These are phyloP conservation scores for Drosophila vallismaia DNA, from an alignment of 2,888 invertebrate species.

Conservation along the genomic window DNA sequence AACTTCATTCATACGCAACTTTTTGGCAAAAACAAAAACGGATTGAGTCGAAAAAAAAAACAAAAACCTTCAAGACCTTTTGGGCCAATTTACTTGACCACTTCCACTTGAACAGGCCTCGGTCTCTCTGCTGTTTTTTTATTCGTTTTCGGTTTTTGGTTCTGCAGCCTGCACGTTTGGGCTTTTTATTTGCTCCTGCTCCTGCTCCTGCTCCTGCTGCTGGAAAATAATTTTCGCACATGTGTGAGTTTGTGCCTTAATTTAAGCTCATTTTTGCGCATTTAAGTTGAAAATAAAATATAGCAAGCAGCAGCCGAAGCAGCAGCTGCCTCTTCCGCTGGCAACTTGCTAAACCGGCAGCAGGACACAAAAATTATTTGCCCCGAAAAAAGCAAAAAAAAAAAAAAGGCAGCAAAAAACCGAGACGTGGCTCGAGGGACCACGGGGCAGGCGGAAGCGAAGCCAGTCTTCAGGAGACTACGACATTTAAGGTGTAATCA, in stretches of 20 bases:
- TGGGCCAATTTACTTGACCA: slow-evolving; percentile 66
- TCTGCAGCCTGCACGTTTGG: slow-evolving; percentile 63
- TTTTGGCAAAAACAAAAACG: slow-evolving; percentile 19
- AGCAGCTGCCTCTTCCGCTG: slow-evolving; percentile 68
- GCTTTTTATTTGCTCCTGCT: slow-evolving; percentile 69
- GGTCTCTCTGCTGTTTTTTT: slow-evolving; percentile 8
- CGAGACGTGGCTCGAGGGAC: neutral
- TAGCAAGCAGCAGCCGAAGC: slow-evolving; percentile 65
- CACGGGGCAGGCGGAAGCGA: slow-evolving; percentile 3
- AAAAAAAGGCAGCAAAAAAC: slow-evolving; percentile 2
- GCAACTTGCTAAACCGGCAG: slow-evolving; percentile 63
- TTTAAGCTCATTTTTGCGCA: slow-evolving; percentile 79
- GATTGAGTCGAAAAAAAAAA: slow-evolving; percentile 2
- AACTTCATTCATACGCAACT: slow-evolving; percentile 60
- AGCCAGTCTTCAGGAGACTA: slow-evolving; percentile 41
- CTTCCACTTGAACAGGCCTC: slow-evolving; percentile 57
- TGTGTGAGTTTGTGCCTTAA: slow-evolving; percentile 68
- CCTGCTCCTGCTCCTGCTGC: slow-evolving; percentile 43
- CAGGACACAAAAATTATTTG: slow-evolving; percentile 74
- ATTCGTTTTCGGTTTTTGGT: slow-evolving; percentile 29
- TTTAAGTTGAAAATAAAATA: slow-evolving; percentile 74
- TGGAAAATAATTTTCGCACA: slow-evolving; percentile 74
- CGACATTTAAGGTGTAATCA: slow-evolving; percentile 77
- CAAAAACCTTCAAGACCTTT: slow-evolving; percentile 43
- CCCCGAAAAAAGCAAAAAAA: slow-evolving; percentile 57